A percentile compares a stretch with the other conserved stretches of the same genome.
These are phyloP conservation scores for Himalopsyche anomala DNA, from an alignment of 2,888 invertebrate species.

Conservation along the genomic window DNA sequence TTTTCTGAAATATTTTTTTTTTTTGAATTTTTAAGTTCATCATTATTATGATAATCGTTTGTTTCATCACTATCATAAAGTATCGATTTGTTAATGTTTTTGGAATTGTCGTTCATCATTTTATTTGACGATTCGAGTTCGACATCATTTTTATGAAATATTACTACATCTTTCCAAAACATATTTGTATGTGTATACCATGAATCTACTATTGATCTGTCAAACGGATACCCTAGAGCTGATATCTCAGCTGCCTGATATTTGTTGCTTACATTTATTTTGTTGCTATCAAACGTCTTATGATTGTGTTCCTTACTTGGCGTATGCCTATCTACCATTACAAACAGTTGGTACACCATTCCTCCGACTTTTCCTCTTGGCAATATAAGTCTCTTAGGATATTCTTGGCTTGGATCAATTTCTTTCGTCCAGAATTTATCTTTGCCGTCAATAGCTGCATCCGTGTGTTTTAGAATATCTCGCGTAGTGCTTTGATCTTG, in stretches of 20 bases:
- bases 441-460: conserved; percentile 69
- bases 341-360: conserved; percentile 79
- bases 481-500: conserved; percentile 78
- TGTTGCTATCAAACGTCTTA: neutral
- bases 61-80: neutral
- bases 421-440: neutral
- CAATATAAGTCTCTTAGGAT: conserved; percentile 83
- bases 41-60: neutral
- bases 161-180: conserved; percentile 79
- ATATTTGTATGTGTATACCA: conserved; percentile 81
- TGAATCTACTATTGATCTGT: conserved; percentile 79
- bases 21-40: neutral
- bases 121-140: neutral
- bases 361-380: conserved; percentile 84
- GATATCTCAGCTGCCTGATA: conserved; percentile 73
- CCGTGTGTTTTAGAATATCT: conserved; percentile 67
- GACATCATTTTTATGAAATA: conserved; percentile 76
- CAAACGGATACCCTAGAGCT: conserved; percentile 86
- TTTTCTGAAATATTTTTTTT: neutral
- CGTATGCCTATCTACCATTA: conserved; percentile 76
- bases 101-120: neutral
- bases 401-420: conserved; percentile 70
- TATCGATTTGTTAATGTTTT: neutral
- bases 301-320: neutral
- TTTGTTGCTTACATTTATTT: neutral